Conservation (phyloP, 2,797 vertebrate species). For the Cuculus canorus region DNA sequence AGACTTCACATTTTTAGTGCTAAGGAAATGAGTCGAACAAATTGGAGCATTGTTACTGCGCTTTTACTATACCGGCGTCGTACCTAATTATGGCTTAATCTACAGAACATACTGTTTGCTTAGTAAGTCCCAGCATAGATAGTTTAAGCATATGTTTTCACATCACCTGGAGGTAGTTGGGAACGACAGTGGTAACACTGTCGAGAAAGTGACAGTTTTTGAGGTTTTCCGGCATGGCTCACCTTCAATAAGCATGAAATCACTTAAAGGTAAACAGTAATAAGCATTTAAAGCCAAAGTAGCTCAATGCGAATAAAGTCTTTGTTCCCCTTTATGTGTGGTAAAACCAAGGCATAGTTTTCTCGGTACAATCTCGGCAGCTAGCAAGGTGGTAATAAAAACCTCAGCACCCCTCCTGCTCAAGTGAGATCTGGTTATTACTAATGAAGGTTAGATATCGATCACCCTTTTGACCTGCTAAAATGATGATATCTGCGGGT, state of each 20-base stretch:
- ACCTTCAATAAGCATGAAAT: neutral
- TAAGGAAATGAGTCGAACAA: constrained; percentile 14
- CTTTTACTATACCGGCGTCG: neutral
- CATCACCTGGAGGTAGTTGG: constrained; percentile 33
- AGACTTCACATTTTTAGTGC: neutral
- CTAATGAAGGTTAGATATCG: neutral
- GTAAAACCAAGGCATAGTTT: neutral
- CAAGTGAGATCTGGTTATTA: neutral
- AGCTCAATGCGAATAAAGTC: neutral
- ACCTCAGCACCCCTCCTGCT: neutral
- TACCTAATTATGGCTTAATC: constrained; percentile 45
- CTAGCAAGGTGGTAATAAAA: neutral
- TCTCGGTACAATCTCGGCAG: neutral
- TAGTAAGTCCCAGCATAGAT: constrained; percentile 46
- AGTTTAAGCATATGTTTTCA: constrained; percentile 1
- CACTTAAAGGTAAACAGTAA: neutral
- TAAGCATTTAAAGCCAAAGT: neutral
- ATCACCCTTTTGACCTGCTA: neutral
- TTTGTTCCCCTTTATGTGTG: neutral
- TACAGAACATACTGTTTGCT: constrained; percentile 38
- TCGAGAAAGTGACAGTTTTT: neutral
- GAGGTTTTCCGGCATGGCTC: neutral
- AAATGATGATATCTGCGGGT: neutral
- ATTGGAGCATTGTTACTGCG: neutral
- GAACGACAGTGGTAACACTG: neutral